Percentiles rank a stretch among this genome's conserved stretches.
Evolutionary conservation across 1,140 invertebrate genomes (phyloP).

Genomic region (Trichonephila inaurata): DNA sequence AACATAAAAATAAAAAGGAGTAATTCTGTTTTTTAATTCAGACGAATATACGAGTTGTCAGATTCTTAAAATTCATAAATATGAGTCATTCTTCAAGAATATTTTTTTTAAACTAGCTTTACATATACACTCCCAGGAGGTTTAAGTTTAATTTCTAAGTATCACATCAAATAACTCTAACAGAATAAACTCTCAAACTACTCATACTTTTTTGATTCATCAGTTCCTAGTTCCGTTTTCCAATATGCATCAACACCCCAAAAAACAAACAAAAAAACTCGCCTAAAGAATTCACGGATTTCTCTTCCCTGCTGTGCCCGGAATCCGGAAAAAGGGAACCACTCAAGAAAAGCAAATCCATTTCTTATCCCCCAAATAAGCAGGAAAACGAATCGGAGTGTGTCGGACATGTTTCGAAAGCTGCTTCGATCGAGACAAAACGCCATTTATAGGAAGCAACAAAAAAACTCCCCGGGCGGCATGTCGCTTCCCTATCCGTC

Average conservation of each 20-base stretch:
- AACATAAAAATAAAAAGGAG: no score
- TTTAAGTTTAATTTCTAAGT: no score
- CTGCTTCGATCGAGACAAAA: slow-evolving; percentile 31
- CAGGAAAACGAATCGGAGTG: slow-evolving; percentile 28
- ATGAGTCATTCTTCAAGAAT: no score
- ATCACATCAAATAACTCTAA: no score
- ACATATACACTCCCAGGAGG: no score
- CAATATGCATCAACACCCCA: not conserved
- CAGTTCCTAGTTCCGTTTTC: not conserved
- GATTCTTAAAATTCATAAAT: no score
- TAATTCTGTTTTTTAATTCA: no score
- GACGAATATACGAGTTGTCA: no score
- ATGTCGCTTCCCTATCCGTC: slow-evolving; percentile 30
- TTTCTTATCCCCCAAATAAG: slow-evolving; percentile 17
- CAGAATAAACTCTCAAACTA: no score
- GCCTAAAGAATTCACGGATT: not conserved
- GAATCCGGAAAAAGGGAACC: slow-evolving; percentile 3
- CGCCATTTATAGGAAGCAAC: slow-evolving; percentile 4
- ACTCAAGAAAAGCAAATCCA: slow-evolving; percentile 25
- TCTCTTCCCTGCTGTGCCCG: not conserved
- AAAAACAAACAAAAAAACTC: not conserved
- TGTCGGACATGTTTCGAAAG: slow-evolving; percentile 21
- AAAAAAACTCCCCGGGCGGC: not conserved
- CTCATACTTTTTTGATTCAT: no score
- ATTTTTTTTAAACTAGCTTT: no score